Evolutionary conservation across 2,113 vertebrate species (phyloP).

Genomic region (Percina caprodes): DNA sequence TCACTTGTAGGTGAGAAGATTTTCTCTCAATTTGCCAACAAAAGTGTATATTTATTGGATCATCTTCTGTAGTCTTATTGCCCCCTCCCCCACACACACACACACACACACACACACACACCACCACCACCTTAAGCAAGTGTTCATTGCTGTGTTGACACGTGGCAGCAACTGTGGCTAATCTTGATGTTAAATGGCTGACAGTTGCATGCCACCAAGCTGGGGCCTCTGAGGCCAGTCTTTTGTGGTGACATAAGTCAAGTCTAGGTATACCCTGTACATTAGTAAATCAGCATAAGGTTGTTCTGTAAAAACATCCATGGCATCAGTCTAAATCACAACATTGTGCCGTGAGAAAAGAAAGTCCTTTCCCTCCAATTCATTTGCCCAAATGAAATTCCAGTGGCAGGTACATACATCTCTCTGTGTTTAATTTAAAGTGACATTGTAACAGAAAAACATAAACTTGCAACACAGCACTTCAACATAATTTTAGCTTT

Average conservation of each 20-base stretch:
- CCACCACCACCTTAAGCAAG: constrained; percentile 62
- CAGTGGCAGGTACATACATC: background rate
- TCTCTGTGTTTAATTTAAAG: background rate
- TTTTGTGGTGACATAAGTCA: constrained; percentile 7
- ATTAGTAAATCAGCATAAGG: background rate
- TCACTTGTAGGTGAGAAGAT: background rate
- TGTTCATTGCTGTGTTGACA: constrained; percentile 80
- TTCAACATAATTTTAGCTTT: background rate
- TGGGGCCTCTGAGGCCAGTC: background rate
- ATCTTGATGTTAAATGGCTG: constrained; percentile 77
- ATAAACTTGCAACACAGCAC: background rate
- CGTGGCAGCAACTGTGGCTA: constrained; percentile 73
- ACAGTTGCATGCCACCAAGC: constrained; percentile 65
- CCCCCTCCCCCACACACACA: background rate
- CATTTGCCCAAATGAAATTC: background rate
- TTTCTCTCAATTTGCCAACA: constrained; percentile 6
- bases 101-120: background rate
- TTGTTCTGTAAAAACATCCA: background rate
- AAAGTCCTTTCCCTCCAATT: background rate
- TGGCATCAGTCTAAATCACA: background rate
- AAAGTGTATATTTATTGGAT: constrained; percentile 34
- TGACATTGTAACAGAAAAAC: background rate
- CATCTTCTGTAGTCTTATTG: constrained; percentile 5
- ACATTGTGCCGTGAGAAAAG: background rate
- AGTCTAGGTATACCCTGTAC: background rate